A percentile compares a stretch with the other conserved stretches of the same genome.
Conservation (phyloP, 2,113 vertebrate species). For the Gopherus flavomarginatus region DNA sequence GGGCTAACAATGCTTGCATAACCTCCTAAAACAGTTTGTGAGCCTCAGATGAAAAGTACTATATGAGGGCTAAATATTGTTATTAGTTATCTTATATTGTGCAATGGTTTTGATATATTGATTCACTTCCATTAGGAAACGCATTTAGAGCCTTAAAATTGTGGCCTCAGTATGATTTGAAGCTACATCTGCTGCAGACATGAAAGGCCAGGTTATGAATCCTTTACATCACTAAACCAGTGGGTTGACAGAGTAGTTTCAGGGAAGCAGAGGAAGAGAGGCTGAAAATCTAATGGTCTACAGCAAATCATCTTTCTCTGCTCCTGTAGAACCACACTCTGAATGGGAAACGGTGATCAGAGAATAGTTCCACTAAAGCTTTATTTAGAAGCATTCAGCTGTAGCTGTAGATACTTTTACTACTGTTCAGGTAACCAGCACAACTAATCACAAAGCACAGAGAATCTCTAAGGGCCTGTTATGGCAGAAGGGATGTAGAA, state of each 20-base stretch:
- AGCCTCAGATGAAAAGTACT: neutral
- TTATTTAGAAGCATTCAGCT: neutral
- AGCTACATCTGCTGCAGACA: neutral
- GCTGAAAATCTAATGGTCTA: neutral
- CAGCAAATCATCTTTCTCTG: neutral
- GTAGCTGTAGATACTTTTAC: neutral
- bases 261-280: neutral
- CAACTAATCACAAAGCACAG: neutral
- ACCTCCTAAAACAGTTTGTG: neutral
- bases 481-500: neutral
- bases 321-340: neutral
- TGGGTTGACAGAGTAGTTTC: neutral
- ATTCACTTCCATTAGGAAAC: neutral
- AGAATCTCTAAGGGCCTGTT: neutral
- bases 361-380: neutral
- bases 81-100: neutral
- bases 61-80: neutral
- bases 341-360: neutral
- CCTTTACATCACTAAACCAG: neutral
- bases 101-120: neutral
- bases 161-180: neutral
- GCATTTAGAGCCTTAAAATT: neutral
- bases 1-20: neutral
- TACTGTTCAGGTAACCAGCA: neutral
- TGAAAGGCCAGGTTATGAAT: neutral